A percentile compares a stretch with the other conserved stretches of the same genome.
Conservation (phyloP, 2,113 vertebrate genomes). For the Lucifuga dentata region DNA sequence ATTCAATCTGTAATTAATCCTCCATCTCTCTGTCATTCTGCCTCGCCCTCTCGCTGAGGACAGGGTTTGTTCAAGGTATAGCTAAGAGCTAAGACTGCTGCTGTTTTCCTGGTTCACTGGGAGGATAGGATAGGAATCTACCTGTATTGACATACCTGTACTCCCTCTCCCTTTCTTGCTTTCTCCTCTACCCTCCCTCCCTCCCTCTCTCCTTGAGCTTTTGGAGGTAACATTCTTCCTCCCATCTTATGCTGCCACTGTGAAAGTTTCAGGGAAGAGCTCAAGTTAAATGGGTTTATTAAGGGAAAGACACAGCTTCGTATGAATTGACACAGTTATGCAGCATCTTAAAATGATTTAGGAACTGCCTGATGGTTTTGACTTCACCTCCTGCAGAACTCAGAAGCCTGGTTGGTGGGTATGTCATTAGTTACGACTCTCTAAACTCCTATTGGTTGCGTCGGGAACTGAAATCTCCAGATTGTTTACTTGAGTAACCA, state of each 20-base stretch:
- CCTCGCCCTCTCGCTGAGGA: constrained; percentile 73
- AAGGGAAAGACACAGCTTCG: not conserved
- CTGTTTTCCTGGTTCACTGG: constrained; percentile 86
- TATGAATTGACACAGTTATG: not conserved
- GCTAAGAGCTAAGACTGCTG: constrained; percentile 73
- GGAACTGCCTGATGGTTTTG: constrained; percentile 17
- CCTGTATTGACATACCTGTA: constrained; percentile 69
- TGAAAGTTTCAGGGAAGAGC: constrained; percentile 18
- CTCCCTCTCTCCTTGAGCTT: constrained; percentile 9
- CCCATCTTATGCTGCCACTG: constrained; percentile 19
- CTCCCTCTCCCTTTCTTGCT: constrained; percentile 20
- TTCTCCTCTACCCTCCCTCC: constrained; percentile 2
- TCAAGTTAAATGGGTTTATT: not conserved
- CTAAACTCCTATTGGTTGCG: not conserved
- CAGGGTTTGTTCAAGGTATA: constrained; percentile 77
- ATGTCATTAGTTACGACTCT: constrained; percentile 5
- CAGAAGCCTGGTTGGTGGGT: constrained; percentile 10
- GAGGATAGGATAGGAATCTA: constrained; percentile 88
- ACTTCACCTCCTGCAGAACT: constrained; percentile 7
- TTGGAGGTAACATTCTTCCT: constrained; percentile 26
- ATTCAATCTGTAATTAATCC: constrained; percentile 73
- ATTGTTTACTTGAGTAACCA: not conserved
- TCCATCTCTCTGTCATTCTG: constrained; percentile 52
- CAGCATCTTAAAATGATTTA: not conserved
- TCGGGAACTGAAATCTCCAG: constrained; percentile 19